phyloP scores from a whole-genome alignment of 2,888 invertebrate genomes.

The Epinotia nisella region DNA sequence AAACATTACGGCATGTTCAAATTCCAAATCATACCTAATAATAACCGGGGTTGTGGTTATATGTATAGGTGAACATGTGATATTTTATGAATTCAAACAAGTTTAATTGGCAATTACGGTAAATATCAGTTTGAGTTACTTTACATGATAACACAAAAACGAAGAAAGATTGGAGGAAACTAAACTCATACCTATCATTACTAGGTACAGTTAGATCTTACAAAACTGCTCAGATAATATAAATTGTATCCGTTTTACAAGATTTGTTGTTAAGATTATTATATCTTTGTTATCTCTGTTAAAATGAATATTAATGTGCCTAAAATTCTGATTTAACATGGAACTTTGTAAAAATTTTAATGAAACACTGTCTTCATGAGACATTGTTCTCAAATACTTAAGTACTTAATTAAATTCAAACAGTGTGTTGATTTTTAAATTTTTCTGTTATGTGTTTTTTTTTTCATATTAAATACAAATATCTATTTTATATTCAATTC shows the following conservation, averaged over 20 bases:
- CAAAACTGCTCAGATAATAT: not conserved
- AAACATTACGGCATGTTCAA: not conserved
- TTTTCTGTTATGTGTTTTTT: no score
- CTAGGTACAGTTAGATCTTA: not conserved
- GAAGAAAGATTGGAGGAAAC: not conserved
- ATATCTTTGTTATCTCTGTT: not conserved
- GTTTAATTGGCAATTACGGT: constrained; percentile 6
- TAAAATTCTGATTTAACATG: not conserved
- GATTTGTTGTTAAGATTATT: not conserved
- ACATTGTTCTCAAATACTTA: no score
- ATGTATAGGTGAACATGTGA: not conserved
- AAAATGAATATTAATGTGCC: not conserved
- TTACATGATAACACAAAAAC: constrained; percentile 10
- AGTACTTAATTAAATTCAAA: no score
- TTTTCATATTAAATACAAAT: no score
- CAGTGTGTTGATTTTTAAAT: no score
- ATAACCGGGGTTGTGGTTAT: not conserved
- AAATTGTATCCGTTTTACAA: not conserved
- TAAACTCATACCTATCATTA: not conserved
- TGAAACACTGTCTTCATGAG: no score
- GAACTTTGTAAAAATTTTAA: no score
- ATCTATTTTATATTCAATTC: no score
- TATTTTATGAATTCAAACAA: constrained; percentile 15
- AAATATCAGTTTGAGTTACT: constrained; percentile 8
- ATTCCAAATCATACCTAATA: not conserved